A percentile compares a stretch with the other conserved stretches of the same genome.
Conservation (phyloP, 2,797 vertebrate species). For the Oreonectes daqikongensis region DNA sequence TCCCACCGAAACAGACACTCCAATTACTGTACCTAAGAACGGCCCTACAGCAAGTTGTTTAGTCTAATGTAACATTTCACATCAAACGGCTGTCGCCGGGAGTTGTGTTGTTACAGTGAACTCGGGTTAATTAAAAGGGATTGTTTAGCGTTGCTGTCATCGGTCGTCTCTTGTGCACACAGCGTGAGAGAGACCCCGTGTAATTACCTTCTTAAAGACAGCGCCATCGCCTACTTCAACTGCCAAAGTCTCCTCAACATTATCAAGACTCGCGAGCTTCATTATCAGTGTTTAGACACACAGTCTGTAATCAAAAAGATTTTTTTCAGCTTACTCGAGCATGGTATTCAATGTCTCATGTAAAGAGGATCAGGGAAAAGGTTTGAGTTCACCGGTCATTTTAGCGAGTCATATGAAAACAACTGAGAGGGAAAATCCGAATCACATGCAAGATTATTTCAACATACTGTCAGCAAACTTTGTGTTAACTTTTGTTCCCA, state of each 20-base stretch:
- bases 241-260: constrained; percentile 48
- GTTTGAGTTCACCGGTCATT: constrained; percentile 10
- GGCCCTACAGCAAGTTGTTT: constrained; percentile 10
- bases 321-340: constrained; percentile 50
- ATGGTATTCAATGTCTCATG: constrained; percentile 47
- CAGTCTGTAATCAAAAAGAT: constrained; percentile 39
- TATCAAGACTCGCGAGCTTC: constrained; percentile 48
- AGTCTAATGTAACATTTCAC: constrained; percentile 12
- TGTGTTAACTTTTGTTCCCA: background rate
- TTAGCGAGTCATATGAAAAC: background rate
- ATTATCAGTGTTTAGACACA: constrained; percentile 50
- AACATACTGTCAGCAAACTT: background rate
- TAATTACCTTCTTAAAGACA: constrained; percentile 63
- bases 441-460: background rate
- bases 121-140: constrained; percentile 64
- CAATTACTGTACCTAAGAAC: constrained; percentile 39
- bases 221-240: constrained; percentile 39
- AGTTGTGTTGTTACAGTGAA: constrained; percentile 50
- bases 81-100: constrained; percentile 26
- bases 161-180: constrained; percentile 48
- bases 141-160: constrained; percentile 65
- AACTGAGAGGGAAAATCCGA: background rate
- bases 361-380: constrained; percentile 1
- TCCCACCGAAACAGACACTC: background rate
- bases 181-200: constrained; percentile 50